A percentile compares a stretch with the other conserved stretches of the same genome.
Evolutionary conservation across 2,797 vertebrate genomes (phyloP).

Genomic region (Oryzias sinensis): DNA sequence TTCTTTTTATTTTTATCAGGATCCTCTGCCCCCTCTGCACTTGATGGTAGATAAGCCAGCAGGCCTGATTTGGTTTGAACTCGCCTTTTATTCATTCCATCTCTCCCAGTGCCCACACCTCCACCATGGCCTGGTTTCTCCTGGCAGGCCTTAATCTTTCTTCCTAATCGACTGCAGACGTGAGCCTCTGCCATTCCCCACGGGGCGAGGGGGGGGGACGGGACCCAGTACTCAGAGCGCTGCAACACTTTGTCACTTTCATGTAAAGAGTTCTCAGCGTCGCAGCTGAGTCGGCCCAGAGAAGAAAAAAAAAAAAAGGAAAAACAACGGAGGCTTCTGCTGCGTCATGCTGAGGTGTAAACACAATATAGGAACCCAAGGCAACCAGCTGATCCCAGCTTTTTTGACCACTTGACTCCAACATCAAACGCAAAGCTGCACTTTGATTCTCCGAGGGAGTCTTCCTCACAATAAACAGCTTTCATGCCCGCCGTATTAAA

Average conservation of each 20-base stretch:
- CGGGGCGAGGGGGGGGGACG: slow-evolving; percentile 55
- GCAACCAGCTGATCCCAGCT: slow-evolving; percentile 40
- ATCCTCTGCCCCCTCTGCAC: slow-evolving; percentile 53
- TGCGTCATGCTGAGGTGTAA: slow-evolving; percentile 24
- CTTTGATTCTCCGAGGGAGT: slow-evolving; percentile 56
- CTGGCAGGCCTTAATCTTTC: slow-evolving; percentile 72
- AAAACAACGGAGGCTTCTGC: slow-evolving; percentile 17
- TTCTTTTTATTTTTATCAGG: slow-evolving; percentile 68
- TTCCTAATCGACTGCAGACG: slow-evolving; percentile 70
- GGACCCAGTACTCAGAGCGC: slow-evolving; percentile 47
- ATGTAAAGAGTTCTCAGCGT: slow-evolving; percentile 16
- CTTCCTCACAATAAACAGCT: slow-evolving; percentile 56
- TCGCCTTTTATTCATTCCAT: slow-evolving; percentile 72
- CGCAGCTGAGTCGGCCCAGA: slow-evolving; percentile 14
- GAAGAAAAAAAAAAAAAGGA: not conserved
- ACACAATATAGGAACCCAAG: slow-evolving; percentile 28
- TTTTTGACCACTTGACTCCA: slow-evolving; percentile 30
- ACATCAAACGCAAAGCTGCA: slow-evolving; percentile 39
- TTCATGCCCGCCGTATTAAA: slow-evolving; percentile 64
- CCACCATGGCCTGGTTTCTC: slow-evolving; percentile 67
- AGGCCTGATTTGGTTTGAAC: slow-evolving; percentile 65
- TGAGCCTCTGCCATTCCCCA: slow-evolving; percentile 71
- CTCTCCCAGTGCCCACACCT: slow-evolving; percentile 69
- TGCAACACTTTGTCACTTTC: slow-evolving; percentile 29
- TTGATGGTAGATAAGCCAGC: slow-evolving; percentile 65